These are phyloP conservation scores for Scatophagus argus DNA, from an alignment of 2,113 vertebrate genomes.

Conservation along the genomic window DNA sequence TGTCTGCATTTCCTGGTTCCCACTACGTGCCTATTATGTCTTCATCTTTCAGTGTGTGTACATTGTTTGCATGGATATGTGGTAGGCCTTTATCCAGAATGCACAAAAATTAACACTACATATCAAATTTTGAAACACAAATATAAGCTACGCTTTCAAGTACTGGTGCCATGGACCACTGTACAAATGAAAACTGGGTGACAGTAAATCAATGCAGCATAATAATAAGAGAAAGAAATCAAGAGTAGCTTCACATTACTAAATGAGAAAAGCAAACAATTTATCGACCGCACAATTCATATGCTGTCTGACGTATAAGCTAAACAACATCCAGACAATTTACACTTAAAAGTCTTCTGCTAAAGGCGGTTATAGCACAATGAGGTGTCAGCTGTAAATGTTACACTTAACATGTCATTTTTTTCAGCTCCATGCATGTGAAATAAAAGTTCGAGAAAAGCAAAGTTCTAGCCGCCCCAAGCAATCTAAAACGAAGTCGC, in stretches of 20 bases:
- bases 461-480: not conserved
- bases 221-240: not conserved
- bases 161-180: not conserved
- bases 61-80: not conserved
- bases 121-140: not conserved
- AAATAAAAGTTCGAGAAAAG: not conserved
- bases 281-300: not conserved
- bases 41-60: not conserved
- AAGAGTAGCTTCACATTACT: not conserved
- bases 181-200: not conserved
- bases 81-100: not conserved
- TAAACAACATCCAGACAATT: not conserved
- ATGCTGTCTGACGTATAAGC: not conserved
- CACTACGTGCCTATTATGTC: not conserved
- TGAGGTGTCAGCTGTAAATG: not conserved
- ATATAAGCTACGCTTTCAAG: not conserved
- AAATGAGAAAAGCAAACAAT: not conserved
- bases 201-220: not conserved
- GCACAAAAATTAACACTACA: not conserved
- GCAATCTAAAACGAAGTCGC: not conserved
- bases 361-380: not conserved
- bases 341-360: not conserved
- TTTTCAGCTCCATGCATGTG: not conserved
- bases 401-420: rapidly evolving
- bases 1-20: constrained; percentile 3